A percentile compares a stretch with the other conserved stretches of the same genome.
These are phyloP conservation scores for Eledona agricola DNA, from an alignment of 2,888 invertebrate genomes.

Conservation along the genomic window DNA sequence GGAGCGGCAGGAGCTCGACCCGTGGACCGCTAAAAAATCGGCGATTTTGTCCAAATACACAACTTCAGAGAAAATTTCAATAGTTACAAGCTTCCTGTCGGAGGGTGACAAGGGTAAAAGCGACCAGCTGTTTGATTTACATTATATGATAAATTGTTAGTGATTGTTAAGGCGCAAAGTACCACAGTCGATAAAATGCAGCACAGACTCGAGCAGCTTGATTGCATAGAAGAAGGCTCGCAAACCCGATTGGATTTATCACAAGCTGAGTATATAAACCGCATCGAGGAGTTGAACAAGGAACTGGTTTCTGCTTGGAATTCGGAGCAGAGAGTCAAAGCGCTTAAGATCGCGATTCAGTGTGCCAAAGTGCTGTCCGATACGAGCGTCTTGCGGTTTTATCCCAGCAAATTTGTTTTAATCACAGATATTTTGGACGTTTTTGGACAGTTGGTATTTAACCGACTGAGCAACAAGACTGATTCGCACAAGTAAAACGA, in stretches of 20 bases:
- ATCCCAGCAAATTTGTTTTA: constrained; percentile 97
- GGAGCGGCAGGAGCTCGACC: constrained; percentile 65
- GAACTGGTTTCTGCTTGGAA: constrained; percentile 94
- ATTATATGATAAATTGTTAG: no score
- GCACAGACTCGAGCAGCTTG: constrained; percentile 90
- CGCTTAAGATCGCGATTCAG: constrained; percentile 96
- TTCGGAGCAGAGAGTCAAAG: constrained; percentile 92
- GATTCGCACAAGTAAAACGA: constrained; percentile 63
- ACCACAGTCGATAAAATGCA: constrained; percentile 87
- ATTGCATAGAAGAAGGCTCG: constrained; percentile 91
- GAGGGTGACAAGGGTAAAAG: constrained; percentile 79
- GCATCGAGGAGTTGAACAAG: constrained; percentile 90
- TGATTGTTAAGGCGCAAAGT: constrained; percentile 82
- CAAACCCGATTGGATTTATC: constrained; percentile 88
- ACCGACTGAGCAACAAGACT: constrained; percentile 81
- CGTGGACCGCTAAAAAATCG: constrained; percentile 80
- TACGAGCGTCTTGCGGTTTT: constrained; percentile 90
- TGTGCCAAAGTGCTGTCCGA: constrained; percentile 94
- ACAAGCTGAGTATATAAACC: constrained; percentile 79
- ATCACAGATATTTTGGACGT: constrained; percentile 96
- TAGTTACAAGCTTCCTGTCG: constrained; percentile 86
- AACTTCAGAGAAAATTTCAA: constrained; percentile 91
- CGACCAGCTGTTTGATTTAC: not conserved
- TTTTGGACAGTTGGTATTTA: constrained; percentile 90
- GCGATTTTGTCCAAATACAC: constrained; percentile 90